A percentile compares a stretch with the other conserved stretches of the same genome.
These are phyloP conservation scores for Sciurus carolinensis DNA, from an alignment of 2,797 vertebrate genomes.

Conservation along the genomic window DNA sequence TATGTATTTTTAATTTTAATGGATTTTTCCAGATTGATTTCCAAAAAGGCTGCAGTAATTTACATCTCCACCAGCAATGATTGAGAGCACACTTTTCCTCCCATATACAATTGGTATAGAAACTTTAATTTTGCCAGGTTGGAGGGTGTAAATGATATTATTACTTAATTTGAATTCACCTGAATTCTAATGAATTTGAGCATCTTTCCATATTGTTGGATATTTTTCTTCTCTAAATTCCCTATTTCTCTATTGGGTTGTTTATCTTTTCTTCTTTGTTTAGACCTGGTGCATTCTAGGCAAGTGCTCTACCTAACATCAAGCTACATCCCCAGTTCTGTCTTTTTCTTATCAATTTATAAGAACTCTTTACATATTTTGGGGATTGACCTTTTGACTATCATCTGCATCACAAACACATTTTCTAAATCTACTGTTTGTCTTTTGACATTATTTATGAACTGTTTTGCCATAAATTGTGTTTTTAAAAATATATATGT, in stretches of 20 bases:
- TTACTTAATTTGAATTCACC: constrained; percentile 60
- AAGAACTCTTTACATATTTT: constrained; percentile 61
- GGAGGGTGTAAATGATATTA: constrained; percentile 29
- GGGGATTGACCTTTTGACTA: constrained; percentile 57
- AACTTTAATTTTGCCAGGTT: constrained; percentile 27
- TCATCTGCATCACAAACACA: constrained; percentile 45
- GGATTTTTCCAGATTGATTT: constrained; percentile 72
- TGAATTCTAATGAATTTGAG: constrained; percentile 65
- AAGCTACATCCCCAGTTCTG: too few relatives aligned
- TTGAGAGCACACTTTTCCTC: neutral
- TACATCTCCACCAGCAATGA: constrained; percentile 58
- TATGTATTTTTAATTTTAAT: constrained; percentile 79
- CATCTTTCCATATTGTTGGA: constrained; percentile 37
- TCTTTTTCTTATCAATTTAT: constrained; percentile 39
- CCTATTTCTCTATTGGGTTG: constrained; percentile 39
- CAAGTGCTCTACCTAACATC: too few relatives aligned
- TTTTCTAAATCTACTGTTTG: constrained; percentile 36
- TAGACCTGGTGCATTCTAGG: too few relatives aligned
- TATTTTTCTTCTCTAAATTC: constrained; percentile 58
- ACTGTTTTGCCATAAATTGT: constrained; percentile 48
- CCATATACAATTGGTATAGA: neutral
- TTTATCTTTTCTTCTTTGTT: neutral
- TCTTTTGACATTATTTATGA: constrained; percentile 46
- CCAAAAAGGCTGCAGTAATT: constrained; percentile 68
- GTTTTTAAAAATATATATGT: neutral